Conservation (phyloP, 2,113 vertebrate genomes). For the Tauraco erythrolophus region DNA sequence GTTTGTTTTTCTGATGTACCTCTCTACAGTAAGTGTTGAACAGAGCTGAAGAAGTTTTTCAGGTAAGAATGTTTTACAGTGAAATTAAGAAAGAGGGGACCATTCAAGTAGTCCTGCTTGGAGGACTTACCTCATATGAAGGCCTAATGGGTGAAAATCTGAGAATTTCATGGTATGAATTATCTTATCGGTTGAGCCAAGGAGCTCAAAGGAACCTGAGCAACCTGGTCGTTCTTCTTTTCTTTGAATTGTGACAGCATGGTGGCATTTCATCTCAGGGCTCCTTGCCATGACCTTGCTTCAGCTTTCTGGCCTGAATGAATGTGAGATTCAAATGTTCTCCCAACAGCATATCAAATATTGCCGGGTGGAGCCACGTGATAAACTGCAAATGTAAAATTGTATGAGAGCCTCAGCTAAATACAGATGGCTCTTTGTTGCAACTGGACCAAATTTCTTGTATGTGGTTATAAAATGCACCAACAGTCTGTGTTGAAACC, state of each 20-base stretch:
- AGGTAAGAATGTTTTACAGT: background rate
- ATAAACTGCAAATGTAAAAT: background rate
- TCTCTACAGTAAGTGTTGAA: accelerated
- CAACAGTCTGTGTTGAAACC: accelerated
- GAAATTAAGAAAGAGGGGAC: background rate
- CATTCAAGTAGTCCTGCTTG: background rate
- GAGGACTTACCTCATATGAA: accelerated
- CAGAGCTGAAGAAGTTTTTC: background rate
- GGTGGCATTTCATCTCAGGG: background rate
- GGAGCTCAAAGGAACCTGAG: background rate
- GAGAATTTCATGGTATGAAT: background rate
- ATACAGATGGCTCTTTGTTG: background rate
- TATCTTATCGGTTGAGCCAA: background rate
- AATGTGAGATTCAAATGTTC: background rate
- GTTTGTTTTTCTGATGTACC: background rate
- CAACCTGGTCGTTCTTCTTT: too few species aligned
- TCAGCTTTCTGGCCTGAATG: background rate
- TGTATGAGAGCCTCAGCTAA: background rate
- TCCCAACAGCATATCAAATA: background rate
- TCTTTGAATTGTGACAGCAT: accelerated
- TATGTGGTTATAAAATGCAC: accelerated
- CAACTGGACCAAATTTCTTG: background rate
- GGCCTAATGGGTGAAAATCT: background rate
- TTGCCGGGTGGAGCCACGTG: accelerated
- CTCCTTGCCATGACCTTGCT: background rate